Evolutionary conservation across 2,113 vertebrate species (phyloP), one percentile per base, ranked within the genome.

Genomic region (Platichthys flesus): DNA sequence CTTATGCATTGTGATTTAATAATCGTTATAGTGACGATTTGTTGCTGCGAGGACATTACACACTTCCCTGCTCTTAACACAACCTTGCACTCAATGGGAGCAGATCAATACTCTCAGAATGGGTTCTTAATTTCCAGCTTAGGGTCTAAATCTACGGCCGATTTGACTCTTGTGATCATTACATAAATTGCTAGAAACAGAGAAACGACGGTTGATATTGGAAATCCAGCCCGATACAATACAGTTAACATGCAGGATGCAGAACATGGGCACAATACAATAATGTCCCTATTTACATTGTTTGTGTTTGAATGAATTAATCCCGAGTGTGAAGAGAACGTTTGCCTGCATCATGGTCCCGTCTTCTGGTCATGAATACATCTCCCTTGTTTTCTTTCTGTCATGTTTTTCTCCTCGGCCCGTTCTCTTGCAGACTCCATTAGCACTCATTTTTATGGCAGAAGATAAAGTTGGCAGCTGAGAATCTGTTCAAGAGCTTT

Each of bases 281-380:
- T 54, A 65, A 59, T 40, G 56, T 52, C 4, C 70, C 60, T 45
- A 28, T 79, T 67, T 13, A 24, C 42, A 52, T 28, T 63, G 23
- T 28, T 58, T 66, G 21, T 52, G 35, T 82, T 58, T 49, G 23
- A 49, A 61, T 73, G n/a, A 76, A 61, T 76, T 4, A 69, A 71
- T 42, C 47, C 15, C 49, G 1, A 60, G 40, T n/a, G 24, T 47
- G 28, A 7, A 24, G 47, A 57, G 18, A 16, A 24, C 20, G 42
- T 40, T 69, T 58, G 16, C n/a, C 75, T 60, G 47, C 47, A 51
- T 18, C 56, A 49, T 72, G 67, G 23, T 60, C 28, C 54, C 59
- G 67, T 73, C 56, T 83, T 31, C 35, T 15, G 4, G 51, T 18
- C 24, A 60, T 73, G 8, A 65, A 61, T 21, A 23, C 47, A 10